Evolutionary conservation across 2,797 vertebrate genomes (phyloP).

Genomic region (Labeo calbasu): DNA sequence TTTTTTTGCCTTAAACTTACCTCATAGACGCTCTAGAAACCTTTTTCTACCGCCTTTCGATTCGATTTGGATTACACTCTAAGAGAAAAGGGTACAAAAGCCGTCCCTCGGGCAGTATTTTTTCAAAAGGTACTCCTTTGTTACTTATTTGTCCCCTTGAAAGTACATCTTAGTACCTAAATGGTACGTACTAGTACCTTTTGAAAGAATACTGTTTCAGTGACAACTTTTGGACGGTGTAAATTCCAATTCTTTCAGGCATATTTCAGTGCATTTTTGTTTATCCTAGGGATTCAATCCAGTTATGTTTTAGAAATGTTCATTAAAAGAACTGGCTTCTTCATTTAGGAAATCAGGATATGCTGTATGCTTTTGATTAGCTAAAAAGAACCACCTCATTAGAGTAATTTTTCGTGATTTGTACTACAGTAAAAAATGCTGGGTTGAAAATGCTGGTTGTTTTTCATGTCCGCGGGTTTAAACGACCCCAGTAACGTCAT

Average conservation of each 20-base stretch:
- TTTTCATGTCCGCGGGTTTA: too few species aligned
- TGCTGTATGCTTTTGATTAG: too few species aligned
- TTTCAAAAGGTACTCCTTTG: not conserved
- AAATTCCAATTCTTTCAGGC: not conserved
- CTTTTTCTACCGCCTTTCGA: not conserved
- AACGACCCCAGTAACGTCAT: too few species aligned
- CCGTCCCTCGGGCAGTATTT: not conserved
- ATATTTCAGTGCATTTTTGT: not conserved
- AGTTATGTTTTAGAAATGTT: not conserved
- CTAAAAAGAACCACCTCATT: too few species aligned
- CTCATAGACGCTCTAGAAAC: not conserved
- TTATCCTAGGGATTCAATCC: not conserved
- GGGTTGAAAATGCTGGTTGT: too few species aligned
- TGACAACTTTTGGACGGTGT: not conserved
- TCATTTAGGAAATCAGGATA: not conserved
- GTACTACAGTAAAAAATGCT: too few species aligned
- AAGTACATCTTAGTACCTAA: not conserved
- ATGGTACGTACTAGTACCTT: not conserved
- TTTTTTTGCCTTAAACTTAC: slow-evolving; percentile 7
- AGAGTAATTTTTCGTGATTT: too few species aligned
- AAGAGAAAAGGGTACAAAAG: not conserved
- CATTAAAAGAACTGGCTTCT: not conserved
- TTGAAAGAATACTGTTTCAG: not conserved
- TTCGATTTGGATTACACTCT: not conserved
- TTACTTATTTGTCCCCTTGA: not conserved